phyloP scores from a whole-genome alignment of 2,113 vertebrate genomes.

The Hippocampus abdominalis region DNA sequence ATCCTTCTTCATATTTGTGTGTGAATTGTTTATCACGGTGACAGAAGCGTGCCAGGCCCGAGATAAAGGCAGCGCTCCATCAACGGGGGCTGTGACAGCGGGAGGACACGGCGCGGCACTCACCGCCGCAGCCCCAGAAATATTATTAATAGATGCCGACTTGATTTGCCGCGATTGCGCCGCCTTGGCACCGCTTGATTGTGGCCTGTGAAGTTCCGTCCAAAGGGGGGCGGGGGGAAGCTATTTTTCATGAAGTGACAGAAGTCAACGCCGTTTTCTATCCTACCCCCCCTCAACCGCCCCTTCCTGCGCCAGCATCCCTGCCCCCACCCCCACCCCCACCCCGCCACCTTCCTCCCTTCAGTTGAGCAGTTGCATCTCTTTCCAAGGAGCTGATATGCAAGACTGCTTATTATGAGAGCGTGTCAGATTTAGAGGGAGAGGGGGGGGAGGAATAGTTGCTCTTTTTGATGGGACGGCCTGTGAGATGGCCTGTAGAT shows the following conservation, averaged over 20 bases:
- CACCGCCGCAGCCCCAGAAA: slow-evolving; percentile 94
- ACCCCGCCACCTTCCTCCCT: slow-evolving; percentile 42
- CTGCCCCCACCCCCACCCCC: not conserved
- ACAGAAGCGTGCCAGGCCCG: slow-evolving; percentile 98
- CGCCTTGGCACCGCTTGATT: slow-evolving; percentile 86
- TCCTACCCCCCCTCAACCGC: not conserved
- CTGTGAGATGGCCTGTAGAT: slow-evolving; percentile 59
- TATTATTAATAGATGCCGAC: slow-evolving; percentile 99
- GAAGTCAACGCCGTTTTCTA: slow-evolving; percentile 79
- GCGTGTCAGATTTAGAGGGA: slow-evolving; percentile 79
- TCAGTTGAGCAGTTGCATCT: slow-evolving; percentile 80
- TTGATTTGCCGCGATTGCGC: slow-evolving; percentile 97
- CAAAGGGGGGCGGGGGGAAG: slow-evolving; percentile 97
- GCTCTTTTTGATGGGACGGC: slow-evolving; percentile 65
- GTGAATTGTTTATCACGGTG: slow-evolving; percentile 99
- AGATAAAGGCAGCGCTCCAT: slow-evolving; percentile 99
- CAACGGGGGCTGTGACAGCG: slow-evolving; percentile 94
- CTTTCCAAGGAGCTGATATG: slow-evolving; percentile 94
- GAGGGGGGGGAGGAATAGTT: slow-evolving; percentile 43
- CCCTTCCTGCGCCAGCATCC: not conserved
- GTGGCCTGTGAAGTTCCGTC: slow-evolving; percentile 98
- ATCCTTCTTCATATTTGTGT: slow-evolving; percentile 99
- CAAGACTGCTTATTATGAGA: slow-evolving; percentile 96
- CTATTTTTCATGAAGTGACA: slow-evolving; percentile 99
- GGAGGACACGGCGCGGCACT: slow-evolving; percentile 89